phyloP scores from a whole-genome alignment of 1,140 invertebrate species.

The Cherax quadricarinatus region DNA sequence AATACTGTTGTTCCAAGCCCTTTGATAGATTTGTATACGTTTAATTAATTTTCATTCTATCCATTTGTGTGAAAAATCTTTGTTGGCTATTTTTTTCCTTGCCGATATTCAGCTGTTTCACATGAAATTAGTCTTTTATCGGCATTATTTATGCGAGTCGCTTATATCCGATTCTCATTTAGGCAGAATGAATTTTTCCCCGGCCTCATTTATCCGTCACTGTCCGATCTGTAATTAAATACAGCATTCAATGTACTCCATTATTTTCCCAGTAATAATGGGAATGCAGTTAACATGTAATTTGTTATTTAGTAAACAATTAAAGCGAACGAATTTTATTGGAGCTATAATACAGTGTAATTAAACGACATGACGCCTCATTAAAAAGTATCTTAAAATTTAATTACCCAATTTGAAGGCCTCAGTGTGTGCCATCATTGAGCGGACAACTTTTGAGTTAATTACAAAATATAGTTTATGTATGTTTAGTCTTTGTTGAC shows the following conservation, averaged over 20 bases:
- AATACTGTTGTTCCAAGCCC: no score
- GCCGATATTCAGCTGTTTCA: neutral
- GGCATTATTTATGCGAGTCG: slow-evolving; percentile 2
- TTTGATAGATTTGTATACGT: neutral
- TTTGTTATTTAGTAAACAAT: slow-evolving; percentile 66
- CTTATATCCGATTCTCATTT: slow-evolving; percentile 35
- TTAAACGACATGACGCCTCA: slow-evolving; percentile 60
- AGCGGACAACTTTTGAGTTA: slow-evolving; percentile 46
- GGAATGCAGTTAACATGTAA: slow-evolving; percentile 52
- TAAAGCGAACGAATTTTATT: slow-evolving; percentile 65
- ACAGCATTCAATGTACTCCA: slow-evolving; percentile 30
- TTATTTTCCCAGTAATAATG: slow-evolving; percentile 43
- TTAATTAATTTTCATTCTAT: neutral
- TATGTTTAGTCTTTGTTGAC: neutral
- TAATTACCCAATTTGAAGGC: slow-evolving; percentile 65
- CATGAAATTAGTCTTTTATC: slow-evolving; percentile 8
- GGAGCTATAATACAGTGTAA: slow-evolving; percentile 62
- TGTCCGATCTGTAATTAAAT: slow-evolving; percentile 35
- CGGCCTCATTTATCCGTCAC: slow-evolving; percentile 31
- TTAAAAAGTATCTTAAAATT: slow-evolving; percentile 69
- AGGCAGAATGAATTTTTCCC: slow-evolving; percentile 30
- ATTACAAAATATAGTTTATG: slow-evolving; percentile 39
- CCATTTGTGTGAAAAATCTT: neutral
- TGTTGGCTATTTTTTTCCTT: slow-evolving; percentile 1
- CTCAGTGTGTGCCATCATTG: slow-evolving; percentile 44